Evolutionary conservation across 2,888 invertebrate genomes (phyloP), one percentile per base, ranked within the genome.

Genomic region (Anaspis maculata): DNA sequence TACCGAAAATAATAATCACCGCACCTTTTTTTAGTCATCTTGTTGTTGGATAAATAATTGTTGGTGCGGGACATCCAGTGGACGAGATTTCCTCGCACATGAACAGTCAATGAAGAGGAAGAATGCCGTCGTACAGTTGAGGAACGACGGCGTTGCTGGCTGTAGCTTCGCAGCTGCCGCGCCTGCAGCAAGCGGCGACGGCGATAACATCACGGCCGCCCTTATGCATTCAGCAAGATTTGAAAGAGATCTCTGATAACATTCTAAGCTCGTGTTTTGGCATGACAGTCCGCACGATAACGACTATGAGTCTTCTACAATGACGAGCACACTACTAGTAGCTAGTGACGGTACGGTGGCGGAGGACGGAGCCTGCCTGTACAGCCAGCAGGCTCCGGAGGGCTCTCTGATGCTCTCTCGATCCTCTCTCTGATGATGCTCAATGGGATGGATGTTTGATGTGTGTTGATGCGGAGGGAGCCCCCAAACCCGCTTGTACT

Each of bases 201-300:
- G 41, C 34, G 61, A 62, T 62, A 62, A 59, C 54, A 62, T 63
- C 64, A 52, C 57, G 57, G 58, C 62, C 62, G 63, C 66, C 65
- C 64, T 65, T 66, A 65, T 65, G 64, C 64, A 66, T 66, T 66
- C 64, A 66, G 61, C 63, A 60, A 64, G 64, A 66, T 66, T 65
- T 66, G 65, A 66, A 66, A 66, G 66, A 66, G 66, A 66, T 66
- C 59, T 48, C 47, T 54, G 66, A 66, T 66, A 66, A 65, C 66
- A 65, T 66, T 66, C 62, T 64, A 56, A 60, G 62, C 61, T 63
- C 65, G 65, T 65, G 66, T 66, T 66, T 66, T 65, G 65, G 64
- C 65, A 65, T 65, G 64, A 65, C 65, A 65, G 65, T 65, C 59
- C 61, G 61, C 56, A 56, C 59, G 62, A 64, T 64, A 64, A 64